Conservation (phyloP, 2,888 invertebrate species). For the Xestia c-nigrum region DNA sequence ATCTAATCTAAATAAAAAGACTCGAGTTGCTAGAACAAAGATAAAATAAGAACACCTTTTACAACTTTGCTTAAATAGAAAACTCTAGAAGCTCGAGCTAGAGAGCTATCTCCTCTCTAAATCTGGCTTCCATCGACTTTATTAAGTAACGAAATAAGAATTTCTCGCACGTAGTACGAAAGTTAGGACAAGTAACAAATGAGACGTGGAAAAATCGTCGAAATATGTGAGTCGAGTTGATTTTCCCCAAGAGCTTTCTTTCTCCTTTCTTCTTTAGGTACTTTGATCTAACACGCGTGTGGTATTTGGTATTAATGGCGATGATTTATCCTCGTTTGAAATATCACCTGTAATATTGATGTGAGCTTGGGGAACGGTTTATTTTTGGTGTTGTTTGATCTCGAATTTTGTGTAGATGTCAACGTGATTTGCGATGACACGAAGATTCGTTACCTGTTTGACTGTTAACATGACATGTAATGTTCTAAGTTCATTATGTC, state of each 20-base stretch:
- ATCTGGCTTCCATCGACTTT: slow-evolving; percentile 72
- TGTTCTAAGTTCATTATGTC: neutral
- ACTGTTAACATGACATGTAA: neutral
- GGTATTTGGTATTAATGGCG: slow-evolving; percentile 78
- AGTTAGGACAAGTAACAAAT: slow-evolving; percentile 85
- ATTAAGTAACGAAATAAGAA: slow-evolving; percentile 76
- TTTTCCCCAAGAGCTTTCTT: slow-evolving; percentile 78
- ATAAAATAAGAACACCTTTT: slow-evolving; percentile 33
- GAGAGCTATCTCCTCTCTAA: slow-evolving; percentile 69
- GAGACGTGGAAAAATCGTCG: slow-evolving; percentile 86
- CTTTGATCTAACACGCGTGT: slow-evolving; percentile 75
- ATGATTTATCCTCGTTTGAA: slow-evolving; percentile 75
- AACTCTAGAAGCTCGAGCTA: slow-evolving; percentile 45
- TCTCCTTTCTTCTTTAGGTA: slow-evolving; percentile 58
- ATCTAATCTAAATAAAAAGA: slow-evolving; percentile 37
- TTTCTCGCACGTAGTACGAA: slow-evolving; percentile 80
- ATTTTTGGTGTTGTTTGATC: slow-evolving; percentile 52
- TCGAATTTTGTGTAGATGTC: slow-evolving; percentile 26
- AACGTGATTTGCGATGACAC: neutral
- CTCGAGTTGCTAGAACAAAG: slow-evolving; percentile 38
- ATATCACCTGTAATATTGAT: slow-evolving; percentile 60
- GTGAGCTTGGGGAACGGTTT: slow-evolving; percentile 42
- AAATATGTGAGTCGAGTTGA: slow-evolving; percentile 86
- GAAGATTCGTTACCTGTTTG: neutral
- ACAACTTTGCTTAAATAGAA: slow-evolving; percentile 50